Base-by-base conservation (phyloP, 2,888 invertebrate species). In the Pristionchus arcanus region DNA sequence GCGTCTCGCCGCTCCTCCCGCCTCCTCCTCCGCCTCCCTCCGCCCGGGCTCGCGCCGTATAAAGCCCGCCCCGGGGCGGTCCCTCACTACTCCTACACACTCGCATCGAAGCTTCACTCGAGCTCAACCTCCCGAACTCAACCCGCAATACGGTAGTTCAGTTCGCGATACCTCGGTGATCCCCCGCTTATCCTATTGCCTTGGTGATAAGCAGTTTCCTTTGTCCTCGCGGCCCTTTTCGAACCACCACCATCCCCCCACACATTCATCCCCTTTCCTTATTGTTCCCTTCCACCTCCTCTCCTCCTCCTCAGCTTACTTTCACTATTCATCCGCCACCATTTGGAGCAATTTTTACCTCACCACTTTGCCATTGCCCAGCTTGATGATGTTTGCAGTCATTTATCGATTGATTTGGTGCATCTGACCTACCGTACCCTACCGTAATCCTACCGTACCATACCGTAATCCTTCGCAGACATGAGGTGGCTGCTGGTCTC, bases 201-300 rank as follows among this genome's bases (percentile, higher is more conserved):
- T 66, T 66, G 66, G 66, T 77, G 77, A 77, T 77, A 77, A 77
- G 77, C 77, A 77, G 77, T 77, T 77, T 77, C 77, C 68, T 68
- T 66, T 66, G 42, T 55, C n/a, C 66, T 16, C 66, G n/a, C 83
- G n/a, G 4, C 16, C 53, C 83, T 5, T 42, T n/a, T 83, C 83
- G 15, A 31, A 16, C 83, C 42, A 31, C 42, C 31, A 21, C 37
- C 42, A 2, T n/a, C 11, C 68, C 68, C 66, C 49, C 68, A 16
- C 87, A 4, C 55, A n/a, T 86, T 2, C 25, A 19, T 31, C 25
- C 13, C 21, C 49, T 83, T 49, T 49, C 55, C n/a, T 55, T 85
- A 55, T 37, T 85, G 85, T 31, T 25, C 83, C 42, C 74, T 34
- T 71, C 34, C 34, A 25, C 74, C 34, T 74, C 74, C 74, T n/a